Base-by-base conservation (phyloP, 2,888 invertebrate genomes). In the Barypeithes pellucidus region DNA sequence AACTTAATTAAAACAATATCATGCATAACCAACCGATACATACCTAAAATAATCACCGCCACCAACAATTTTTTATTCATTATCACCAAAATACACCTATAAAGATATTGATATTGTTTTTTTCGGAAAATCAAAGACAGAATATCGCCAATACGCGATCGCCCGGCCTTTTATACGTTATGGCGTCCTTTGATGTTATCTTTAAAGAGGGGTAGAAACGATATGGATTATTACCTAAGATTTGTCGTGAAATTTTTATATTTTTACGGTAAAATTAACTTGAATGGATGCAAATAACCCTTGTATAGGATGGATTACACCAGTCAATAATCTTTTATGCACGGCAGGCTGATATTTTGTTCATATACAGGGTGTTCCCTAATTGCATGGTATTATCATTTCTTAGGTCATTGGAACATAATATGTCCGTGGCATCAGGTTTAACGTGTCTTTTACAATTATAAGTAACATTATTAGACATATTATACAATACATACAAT, bases 51-150 rank as follows among this genome's bases (percentile, higher is more conserved):
- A n/a, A 72, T 67, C 8, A 72, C 66, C 11, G 52, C 57, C 43
- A 72, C 72, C 33, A 72, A 66, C 41, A 72, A 61, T 50, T 72
- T 67, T 67, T 61, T 72, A 39, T 67, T 67, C 72, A 72, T 72
- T 41, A 47, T 54, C 43, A 29, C 18, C 41, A 2, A 50, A 14
- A 33, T 29, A 33, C 16, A 33, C 18, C 33, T 36, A 52, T 29
- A 52, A 29, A 20, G 11, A 29, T 12, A 2, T 14, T 16, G 2
- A 12, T 50, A 16, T 0, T 50, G 22, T 24, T 20, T 57, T 33
- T 33, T 16, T 11, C 33, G 3, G 16, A 43, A 67, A 43, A 47
- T 57, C 29, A 11, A 29, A 18, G 14, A 16, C n/a, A 16, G 18
- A 67, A 67, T 54, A 29, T 39, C 14, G 12, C n/a, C 18, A 29